phyloP scores from a whole-genome alignment of 2,113 vertebrate species.

The Climacteris rufus region DNA sequence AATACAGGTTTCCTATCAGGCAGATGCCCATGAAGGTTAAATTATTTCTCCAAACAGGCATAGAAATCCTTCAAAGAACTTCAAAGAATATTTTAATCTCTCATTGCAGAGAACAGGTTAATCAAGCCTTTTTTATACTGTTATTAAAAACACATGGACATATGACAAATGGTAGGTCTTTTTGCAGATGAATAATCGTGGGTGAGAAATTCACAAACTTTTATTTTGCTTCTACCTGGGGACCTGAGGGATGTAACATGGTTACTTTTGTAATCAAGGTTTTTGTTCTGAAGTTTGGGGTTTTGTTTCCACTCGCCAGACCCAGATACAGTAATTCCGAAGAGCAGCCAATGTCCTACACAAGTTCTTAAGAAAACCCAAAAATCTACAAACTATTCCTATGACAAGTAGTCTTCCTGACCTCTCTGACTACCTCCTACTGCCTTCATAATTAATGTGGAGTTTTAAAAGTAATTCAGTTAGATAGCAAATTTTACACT shows the following conservation, averaged over 20 bases:
- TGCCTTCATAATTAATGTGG: not conserved
- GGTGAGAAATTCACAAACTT: not conserved
- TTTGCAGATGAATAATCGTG: not conserved
- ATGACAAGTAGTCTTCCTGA: not conserved
- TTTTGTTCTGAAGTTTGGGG: not conserved
- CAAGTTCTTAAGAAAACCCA: not conserved
- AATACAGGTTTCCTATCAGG: not conserved
- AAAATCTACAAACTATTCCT: not conserved
- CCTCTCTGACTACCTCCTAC: not conserved
- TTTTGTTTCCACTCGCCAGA: fast-evolving
- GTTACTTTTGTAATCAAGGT: not conserved
- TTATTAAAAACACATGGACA: not conserved
- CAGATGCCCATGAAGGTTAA: not conserved
- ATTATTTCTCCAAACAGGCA: not conserved
- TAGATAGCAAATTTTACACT: not conserved
- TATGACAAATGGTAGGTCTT: not conserved
- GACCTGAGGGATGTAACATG: not conserved
- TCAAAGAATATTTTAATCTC: not conserved
- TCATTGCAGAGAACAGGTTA: not conserved
- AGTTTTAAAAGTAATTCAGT: not conserved
- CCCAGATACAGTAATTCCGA: not conserved
- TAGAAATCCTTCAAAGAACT: not conserved
- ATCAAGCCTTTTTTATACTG: not conserved
- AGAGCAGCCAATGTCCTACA: not conserved
- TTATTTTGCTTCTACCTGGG: not conserved